Evolutionary conservation across 2,113 vertebrate species (phyloP).

Genomic region (Danio rerio): GRCz12tu NC_133183.1:44186001-44186500

Average conservation of each 20-base stretch:
- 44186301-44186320: constrained; percentile 3
- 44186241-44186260: constrained; percentile 99
- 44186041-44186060: not conserved
- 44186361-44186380: not conserved
- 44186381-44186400: constrained; percentile 11
- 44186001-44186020: no score
- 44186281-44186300: constrained; percentile 76
- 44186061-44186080: constrained; percentile 8
- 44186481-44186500: no score
- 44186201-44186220: constrained; percentile 27
- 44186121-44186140: constrained; percentile 43
- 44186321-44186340: constrained; percentile 6
- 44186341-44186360: not conserved
- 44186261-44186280: constrained; percentile 98
- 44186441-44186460: no score
- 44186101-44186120: constrained; percentile 50
- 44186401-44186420: not conserved
- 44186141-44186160: constrained; percentile 56
- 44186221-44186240: constrained; percentile 95
- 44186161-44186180: constrained; percentile 50
- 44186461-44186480: no score
- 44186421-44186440: no score
- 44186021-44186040: not conserved
- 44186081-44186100: constrained; percentile 1
- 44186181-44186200: constrained; percentile 17